These are phyloP conservation scores for Brachylomia viminalis DNA, from an alignment of 2,888 invertebrate genomes.

Conservation along the genomic window DNA sequence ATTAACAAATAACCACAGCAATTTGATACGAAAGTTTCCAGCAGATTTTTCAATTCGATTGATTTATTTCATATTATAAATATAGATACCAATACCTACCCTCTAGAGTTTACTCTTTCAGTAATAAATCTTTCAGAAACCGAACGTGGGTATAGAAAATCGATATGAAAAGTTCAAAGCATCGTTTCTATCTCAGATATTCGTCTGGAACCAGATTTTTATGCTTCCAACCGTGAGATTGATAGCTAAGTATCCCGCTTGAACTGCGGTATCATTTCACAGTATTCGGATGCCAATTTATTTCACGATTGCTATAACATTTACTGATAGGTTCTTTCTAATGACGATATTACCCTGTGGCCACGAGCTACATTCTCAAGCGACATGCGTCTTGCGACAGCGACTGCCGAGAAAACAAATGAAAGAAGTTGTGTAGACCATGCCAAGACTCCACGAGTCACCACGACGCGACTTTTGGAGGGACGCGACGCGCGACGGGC, in stretches of 20 bases:
- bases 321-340: slow-evolving; percentile 17
- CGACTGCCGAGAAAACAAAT: not conserved
- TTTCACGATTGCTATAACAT: slow-evolving; percentile 45
- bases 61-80: not conserved
- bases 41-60: not conserved
- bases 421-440: not conserved
- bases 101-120: not conserved
- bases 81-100: too few species aligned
- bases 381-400: not conserved
- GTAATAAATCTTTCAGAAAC: not conserved
- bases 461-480: not conserved
- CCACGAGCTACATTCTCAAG: not conserved
- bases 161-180: slow-evolving; percentile 22
- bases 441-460: not conserved
- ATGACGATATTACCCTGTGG: slow-evolving; percentile 10
- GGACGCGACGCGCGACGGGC: too few species aligned
- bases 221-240: slow-evolving; percentile 50
- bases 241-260: slow-evolving; percentile 26
- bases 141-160: slow-evolving; percentile 10
- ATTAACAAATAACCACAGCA: not conserved
- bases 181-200: slow-evolving; percentile 32
- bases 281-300: slow-evolving; percentile 39
- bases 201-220: slow-evolving; percentile 36
- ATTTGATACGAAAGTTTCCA: not conserved
- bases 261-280: slow-evolving; percentile 47